phyloP scores from a whole-genome alignment of 2,888 invertebrate species.

The Phyllotreta striolata region DNA sequence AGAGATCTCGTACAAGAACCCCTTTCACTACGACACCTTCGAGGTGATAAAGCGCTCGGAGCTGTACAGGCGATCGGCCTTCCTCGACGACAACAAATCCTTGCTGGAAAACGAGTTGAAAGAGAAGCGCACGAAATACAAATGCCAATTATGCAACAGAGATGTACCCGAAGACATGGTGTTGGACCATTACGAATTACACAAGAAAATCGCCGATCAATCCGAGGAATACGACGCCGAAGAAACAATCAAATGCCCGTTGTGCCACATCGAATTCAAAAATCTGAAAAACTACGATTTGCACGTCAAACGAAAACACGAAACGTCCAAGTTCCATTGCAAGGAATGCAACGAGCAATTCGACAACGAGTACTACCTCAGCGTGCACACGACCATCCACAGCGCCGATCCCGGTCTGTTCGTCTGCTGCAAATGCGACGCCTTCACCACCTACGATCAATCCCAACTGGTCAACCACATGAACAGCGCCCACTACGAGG shows the following conservation, averaged over 20 bases:
- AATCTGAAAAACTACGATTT: not conserved
- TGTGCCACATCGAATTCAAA: conserved; percentile 17
- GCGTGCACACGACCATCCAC: conserved; percentile 27
- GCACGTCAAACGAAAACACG: conserved; percentile 21
- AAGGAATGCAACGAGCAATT: conserved; percentile 51
- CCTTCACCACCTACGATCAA: not conserved
- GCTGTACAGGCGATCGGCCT: too few relatives aligned
- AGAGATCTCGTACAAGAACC: too few relatives aligned
- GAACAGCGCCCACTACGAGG: conserved; percentile 43
- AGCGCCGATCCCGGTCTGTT: not conserved
- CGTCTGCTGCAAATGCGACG: conserved; percentile 24
- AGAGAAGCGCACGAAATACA: conserved; percentile 2
- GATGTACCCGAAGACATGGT: conserved; percentile 35
- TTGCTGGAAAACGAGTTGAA: too few relatives aligned
- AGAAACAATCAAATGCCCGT: conserved; percentile 19
- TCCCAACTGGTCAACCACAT: conserved; percentile 41
- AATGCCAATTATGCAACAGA: conserved; percentile 9
- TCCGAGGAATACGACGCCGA: conserved; percentile 15
- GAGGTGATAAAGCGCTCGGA: too few relatives aligned
- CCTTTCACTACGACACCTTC: too few relatives aligned
- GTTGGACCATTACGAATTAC: conserved; percentile 37
- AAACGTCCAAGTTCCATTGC: conserved; percentile 52
- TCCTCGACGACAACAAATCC: too few relatives aligned
- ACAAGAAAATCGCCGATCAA: conserved; percentile 28
- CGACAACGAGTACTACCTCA: conserved; percentile 22